These are phyloP conservation scores for Bombus picipes DNA, from an alignment of 1,140 invertebrate species.

Conservation along the genomic window DNA sequence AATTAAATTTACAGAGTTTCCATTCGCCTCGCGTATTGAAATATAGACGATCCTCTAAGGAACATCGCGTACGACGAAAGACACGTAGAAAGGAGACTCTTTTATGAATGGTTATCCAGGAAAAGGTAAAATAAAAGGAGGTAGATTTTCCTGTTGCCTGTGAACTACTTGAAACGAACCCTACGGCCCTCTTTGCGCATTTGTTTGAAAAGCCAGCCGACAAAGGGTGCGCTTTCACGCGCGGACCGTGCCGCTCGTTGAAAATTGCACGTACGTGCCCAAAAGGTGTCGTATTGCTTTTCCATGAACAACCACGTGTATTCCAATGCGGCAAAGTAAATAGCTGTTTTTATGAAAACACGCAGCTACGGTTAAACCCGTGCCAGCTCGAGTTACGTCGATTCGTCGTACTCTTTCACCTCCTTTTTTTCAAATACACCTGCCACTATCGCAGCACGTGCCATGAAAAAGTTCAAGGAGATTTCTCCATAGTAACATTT, in stretches of 20 bases:
- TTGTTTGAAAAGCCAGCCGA: background rate
- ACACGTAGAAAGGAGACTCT: background rate
- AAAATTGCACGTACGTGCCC: background rate
- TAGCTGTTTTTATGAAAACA: background rate
- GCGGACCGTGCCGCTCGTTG: background rate
- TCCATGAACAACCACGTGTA: background rate
- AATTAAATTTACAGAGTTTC: no score
- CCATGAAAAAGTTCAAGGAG: background rate
- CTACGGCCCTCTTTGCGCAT: background rate
- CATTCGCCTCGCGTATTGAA: no score
- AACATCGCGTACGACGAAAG: background rate
- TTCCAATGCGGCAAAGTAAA: background rate
- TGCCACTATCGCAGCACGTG: background rate
- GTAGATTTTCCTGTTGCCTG: background rate
- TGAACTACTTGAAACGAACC: background rate
- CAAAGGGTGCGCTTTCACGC: background rate
- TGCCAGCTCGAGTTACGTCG: background rate
- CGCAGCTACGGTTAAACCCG: background rate
- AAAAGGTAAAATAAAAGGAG: background rate
- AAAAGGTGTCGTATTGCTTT: background rate
- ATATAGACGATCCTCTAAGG: background rate
- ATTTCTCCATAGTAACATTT: background rate
- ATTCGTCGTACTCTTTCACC: background rate
- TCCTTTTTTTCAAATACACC: background rate
- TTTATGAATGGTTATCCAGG: background rate